Conservation (phyloP, 2,113 vertebrate species). For the Corythornis vintsioides region DNA sequence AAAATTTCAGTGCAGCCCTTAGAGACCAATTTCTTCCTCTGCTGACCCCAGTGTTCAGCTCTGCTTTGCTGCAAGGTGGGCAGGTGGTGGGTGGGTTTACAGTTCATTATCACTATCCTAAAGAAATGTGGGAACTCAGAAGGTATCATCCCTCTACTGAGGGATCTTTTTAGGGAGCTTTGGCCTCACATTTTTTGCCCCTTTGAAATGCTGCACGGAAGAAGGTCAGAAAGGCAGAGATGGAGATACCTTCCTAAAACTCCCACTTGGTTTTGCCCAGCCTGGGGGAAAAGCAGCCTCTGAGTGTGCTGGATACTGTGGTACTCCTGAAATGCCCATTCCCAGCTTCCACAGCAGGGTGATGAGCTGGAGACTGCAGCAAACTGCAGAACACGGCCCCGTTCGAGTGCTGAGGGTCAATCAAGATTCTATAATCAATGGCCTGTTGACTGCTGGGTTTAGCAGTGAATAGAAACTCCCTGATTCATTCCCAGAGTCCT, state of each 20-base stretch:
- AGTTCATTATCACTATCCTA: not conserved
- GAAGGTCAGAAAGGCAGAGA: not conserved
- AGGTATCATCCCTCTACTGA: not conserved
- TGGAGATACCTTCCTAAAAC: not conserved
- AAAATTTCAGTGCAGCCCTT: not conserved
- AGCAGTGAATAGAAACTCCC: not conserved
- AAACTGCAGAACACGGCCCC: not conserved
- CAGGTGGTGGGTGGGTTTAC: not conserved
- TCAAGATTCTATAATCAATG: not conserved
- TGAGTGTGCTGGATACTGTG: not conserved
- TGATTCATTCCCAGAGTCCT: accelerated
- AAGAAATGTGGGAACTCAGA: not conserved
- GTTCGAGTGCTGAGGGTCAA: accelerated
- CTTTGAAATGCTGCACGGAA: not conserved
- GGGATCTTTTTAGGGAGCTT: not conserved
- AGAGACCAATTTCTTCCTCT: not conserved
- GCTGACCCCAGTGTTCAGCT: not conserved
- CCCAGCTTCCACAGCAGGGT: not conserved
- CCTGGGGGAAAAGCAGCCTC: not conserved
- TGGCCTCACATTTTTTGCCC: not conserved
- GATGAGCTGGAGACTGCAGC: not conserved
- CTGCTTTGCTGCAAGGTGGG: not conserved
- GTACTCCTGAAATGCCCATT: not conserved
- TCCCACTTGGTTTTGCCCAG: not conserved
- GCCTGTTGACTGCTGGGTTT: not conserved